Base-by-base conservation (phyloP, 2,797 vertebrate species). In the Enteromius anoplus region DNA sequence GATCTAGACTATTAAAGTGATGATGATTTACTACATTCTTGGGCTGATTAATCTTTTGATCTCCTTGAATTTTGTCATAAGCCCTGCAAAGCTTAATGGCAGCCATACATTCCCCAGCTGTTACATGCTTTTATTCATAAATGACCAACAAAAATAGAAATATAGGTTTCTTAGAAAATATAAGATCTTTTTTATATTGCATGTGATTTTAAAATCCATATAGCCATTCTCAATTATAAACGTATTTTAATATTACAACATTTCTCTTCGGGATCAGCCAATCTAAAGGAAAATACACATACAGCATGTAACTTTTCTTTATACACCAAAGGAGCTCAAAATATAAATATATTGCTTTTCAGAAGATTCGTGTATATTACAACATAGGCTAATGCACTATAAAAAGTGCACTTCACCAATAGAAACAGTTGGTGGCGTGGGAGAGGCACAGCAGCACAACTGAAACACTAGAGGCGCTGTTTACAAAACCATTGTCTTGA, bases 221-320 rank as follows among this genome's bases (percentile, higher is more conserved):
- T 51, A 69, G 45, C 42, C 64, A 75, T 84, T 82, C 82, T 19
- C 79, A 58, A 84, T 70, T 88, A 88, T 84, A 49, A 87, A 85
- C 85, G 77, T 84, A 87, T 55, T 26, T 84, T 85, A 88, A 78
- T 84, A 66, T 34, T 65, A 66, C 71, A 49, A 85, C 85, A 87
- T 55, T 78, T 88, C n/a, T 64, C 75, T 88, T 78, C 42, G 83
- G 88, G 79, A 90, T 80, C 86, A 89, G 82, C 85, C 88, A 89
- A 88, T 88, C 75, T 65, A 78, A 83, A 70, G 86, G 66, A 86
- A 87, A 87, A 89, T 86, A 87, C 42, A 85, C 86, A 62, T 86
- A 86, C 75, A 88, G 85, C 89, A 91, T 93, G 93, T 93, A 93
- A 92, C 93, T 93, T 92, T 91, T 91, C 19, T 62, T 49, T 29